Evolutionary conservation across 2,888 invertebrate genomes (phyloP), one percentile per base, ranked within the genome.

Genomic region (Baronia brevicornis): DNA sequence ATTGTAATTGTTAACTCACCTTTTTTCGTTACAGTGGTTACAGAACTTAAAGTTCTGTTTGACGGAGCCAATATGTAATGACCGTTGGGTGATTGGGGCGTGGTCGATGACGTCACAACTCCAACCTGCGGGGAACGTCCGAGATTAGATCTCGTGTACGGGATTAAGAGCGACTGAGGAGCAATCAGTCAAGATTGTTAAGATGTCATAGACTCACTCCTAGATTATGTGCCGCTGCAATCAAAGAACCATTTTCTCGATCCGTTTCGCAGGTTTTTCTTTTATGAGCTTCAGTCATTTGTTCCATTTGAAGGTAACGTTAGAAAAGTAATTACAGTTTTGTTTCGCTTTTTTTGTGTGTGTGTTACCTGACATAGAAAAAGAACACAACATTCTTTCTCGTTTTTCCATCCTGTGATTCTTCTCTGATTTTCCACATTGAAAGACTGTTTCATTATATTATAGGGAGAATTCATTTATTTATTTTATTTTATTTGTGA

Each of bases 11-110:
- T 4, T 9, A 29, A 24, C 59, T 63, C 48, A 85, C 85, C 84
- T 70, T 84, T 84, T 41, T 84, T 84, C 27, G 84, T 82, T 44
- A 84, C 75, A 13, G 79, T 74, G 3, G 77, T 67, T n/a, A n/a
- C 15, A 32, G 73, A 82, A 31, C 68, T 63, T 21, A 82, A 66
- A 13, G 69, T 69, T 41, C 82, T 68, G 49, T 68, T 78, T 1
- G 78, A 71, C 1, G 82, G 74, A 0, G 84, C 84, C 38, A 84
- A 49, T 39, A 85, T 85, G 43, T 85, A 85, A 43, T 84, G 84
- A 0, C 79, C 67, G 32, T 82, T 75, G 0, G 85, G 85, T 1
- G 85, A 84, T 37, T 84, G 84, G 2, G 84, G 84, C 1, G 85
- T 82, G 1, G 66, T 71, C 3, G 74, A 73, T 0, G 79, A 66